Evolutionary conservation across 1,140 invertebrate species (phyloP).

Genomic region (Nasonia giraulti): DNA sequence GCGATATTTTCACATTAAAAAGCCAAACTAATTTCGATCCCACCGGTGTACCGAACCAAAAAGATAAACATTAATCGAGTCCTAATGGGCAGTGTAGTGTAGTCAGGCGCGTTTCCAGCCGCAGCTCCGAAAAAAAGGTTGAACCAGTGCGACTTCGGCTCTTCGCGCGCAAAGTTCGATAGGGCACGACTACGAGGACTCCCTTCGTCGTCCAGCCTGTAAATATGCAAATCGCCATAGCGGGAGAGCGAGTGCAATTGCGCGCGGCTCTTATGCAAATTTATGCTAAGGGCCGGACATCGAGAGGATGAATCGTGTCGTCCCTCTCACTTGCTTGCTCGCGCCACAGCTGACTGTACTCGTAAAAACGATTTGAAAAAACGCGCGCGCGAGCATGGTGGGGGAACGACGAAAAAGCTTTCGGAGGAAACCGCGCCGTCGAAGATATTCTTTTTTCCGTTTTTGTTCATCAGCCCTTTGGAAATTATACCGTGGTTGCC

Average conservation of each 20-base stretch:
- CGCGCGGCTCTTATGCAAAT: slow-evolving; percentile 58
- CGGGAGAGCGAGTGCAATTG: slow-evolving; percentile 40
- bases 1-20: neutral
- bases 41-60: neutral
- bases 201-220: slow-evolving; percentile 3
- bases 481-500: neutral
- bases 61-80: slow-evolving; percentile 9
- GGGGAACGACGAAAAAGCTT: slow-evolving; percentile 19
- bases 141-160: neutral
- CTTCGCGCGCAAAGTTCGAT: slow-evolving; percentile 14
- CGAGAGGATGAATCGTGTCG: slow-evolving; percentile 49
- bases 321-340: slow-evolving; percentile 28
- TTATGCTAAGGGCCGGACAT: slow-evolving; percentile 61
- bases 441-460: neutral
- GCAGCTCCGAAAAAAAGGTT: neutral
- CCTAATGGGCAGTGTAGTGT: slow-evolving; percentile 1
- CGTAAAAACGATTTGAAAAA: slow-evolving; percentile 44
- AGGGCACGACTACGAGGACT: slow-evolving; percentile 28
- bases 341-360: slow-evolving; percentile 43
- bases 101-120: neutral
- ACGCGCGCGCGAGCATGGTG: neutral
- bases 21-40: neutral
- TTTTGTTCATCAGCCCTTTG: neutral
- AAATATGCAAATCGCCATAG: slow-evolving; percentile 50
- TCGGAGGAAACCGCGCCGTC: slow-evolving; percentile 17